Conservation (phyloP, 2,797 vertebrate genomes). For the Ambastaia sidthimunki region DNA sequence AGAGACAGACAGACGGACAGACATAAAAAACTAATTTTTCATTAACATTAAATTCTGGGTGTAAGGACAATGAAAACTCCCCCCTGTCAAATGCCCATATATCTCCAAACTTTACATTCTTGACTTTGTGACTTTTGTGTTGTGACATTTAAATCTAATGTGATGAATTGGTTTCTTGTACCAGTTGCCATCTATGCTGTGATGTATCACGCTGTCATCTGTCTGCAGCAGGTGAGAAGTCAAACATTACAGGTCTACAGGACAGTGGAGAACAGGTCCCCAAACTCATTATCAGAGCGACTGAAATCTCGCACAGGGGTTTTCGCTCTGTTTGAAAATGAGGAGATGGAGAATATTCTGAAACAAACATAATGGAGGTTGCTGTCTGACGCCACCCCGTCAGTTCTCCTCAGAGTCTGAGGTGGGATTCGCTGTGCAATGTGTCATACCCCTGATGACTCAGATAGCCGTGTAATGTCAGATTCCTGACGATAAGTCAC, state of each 20-base stretch:
- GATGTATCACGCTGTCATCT: slow-evolving; percentile 46
- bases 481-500: slow-evolving; percentile 53
- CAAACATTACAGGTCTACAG: slow-evolving; percentile 39
- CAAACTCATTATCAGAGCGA: slow-evolving; percentile 43
- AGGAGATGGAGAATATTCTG: slow-evolving; percentile 31
- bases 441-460: slow-evolving; percentile 66
- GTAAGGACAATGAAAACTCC: neutral
- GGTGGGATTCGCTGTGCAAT: slow-evolving; percentile 61
- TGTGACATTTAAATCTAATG: slow-evolving; percentile 43
- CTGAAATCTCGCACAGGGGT: slow-evolving; percentile 24
- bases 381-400: slow-evolving; percentile 18
- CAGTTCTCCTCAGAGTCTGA: slow-evolving; percentile 33
- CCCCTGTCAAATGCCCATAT: neutral
- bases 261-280: slow-evolving; percentile 37
- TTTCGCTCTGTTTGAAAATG: slow-evolving; percentile 39
- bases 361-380: slow-evolving; percentile 40
- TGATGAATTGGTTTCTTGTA: slow-evolving; percentile 41
- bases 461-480: slow-evolving; percentile 30
- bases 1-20: too few species aligned
- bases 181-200: slow-evolving; percentile 23
- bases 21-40: too few species aligned
- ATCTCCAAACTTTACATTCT: slow-evolving; percentile 21
- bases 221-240: slow-evolving; percentile 36
- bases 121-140: slow-evolving; percentile 27
- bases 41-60: too few species aligned